Evolutionary conservation across 2,113 vertebrate species (phyloP), one percentile per base, ranked within the genome.

Genomic region (Sinocyclocheilus grahami): DNA sequence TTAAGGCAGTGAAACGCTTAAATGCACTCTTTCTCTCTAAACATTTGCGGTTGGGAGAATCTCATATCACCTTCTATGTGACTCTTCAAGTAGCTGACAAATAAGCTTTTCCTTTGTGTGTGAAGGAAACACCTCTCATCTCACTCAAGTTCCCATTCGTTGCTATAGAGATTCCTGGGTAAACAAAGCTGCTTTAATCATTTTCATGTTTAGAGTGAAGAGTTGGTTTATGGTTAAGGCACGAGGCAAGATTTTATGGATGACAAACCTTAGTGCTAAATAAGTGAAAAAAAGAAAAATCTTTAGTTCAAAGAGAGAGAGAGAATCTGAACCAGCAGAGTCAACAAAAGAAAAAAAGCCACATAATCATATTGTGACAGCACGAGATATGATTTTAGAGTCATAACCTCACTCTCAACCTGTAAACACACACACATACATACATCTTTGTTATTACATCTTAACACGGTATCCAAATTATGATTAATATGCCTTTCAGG

Each of bases 401-500:
- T 18, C 27, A 55, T 83, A 83, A 71, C 81, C 65, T 33, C 30
- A 51, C 63, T 55, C 20, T 71, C 81, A 51, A 83, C 63, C 81
- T 71, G 65, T 71, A 74, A 84, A 46, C 80, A 58, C 20, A 65
- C 65, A 83, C 30, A 71, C 9, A 69, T 0, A 14, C 46, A 83
- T 71, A 53, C 16, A 67, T 83, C 81, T 69, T 55, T 85, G 62
- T 87, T 89, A 72, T 85, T 75, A 76, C 83, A 82, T 77, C 78
- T 76, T 84, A 81, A 81, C 58, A 84, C 46, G 46, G 76, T 67
- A 86, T 81, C 76, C 77, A 39, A 84, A 93, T 94, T 92, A 37
- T 74, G 89, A 95, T 94, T 93, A 91, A 33, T 16, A 81, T 87
- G 90, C 87, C 84, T 90, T 39, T 78, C 58, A 37, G 22, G 77